These are phyloP conservation scores for Euura saliciscinereae DNA, from an alignment of 1,140 invertebrate species.

Conservation along the genomic window DNA sequence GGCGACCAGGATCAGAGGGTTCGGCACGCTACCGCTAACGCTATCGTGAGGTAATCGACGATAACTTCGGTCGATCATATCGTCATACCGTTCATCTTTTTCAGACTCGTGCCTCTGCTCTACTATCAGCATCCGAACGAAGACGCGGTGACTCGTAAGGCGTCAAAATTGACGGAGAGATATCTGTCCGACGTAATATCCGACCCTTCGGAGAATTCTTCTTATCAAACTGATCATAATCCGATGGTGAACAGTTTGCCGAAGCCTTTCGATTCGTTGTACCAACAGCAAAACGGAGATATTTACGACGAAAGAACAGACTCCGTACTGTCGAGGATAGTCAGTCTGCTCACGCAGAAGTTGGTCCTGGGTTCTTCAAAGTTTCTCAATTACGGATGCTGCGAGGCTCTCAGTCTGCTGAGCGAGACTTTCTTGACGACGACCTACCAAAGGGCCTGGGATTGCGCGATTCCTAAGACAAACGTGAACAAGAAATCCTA, in stretches of 20 bases:
- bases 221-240: conserved; percentile 41
- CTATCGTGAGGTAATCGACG: conserved; percentile 71
- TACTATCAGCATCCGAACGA: conserved; percentile 54
- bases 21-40: conserved; percentile 70
- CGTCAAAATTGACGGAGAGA: conserved; percentile 47
- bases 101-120: conserved; percentile 59
- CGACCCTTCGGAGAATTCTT: conserved; percentile 51
- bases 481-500: conserved; percentile 31
- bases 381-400: conserved; percentile 59
- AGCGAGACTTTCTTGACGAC: conserved; percentile 58
- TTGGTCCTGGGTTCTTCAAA: conserved; percentile 47
- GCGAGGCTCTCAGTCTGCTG: conserved; percentile 59
- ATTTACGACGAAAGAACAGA: conserved; percentile 32
- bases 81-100: conserved; percentile 31
- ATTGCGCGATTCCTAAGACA: conserved; percentile 44
- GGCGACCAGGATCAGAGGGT: conserved; percentile 81
- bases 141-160: conserved; percentile 56
- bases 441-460: conserved; percentile 62
- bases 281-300: conserved; percentile 20
- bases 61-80: conserved; percentile 18
- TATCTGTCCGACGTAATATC: conserved; percentile 41
- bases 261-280: conserved; percentile 39
- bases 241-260: conserved; percentile 40
- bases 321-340: conserved; percentile 40
- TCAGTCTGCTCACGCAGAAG: conserved; percentile 42